These are phyloP conservation scores for Phrixothrix hirtus DNA, from an alignment of 2,888 invertebrate genomes.

Conservation along the genomic window DNA sequence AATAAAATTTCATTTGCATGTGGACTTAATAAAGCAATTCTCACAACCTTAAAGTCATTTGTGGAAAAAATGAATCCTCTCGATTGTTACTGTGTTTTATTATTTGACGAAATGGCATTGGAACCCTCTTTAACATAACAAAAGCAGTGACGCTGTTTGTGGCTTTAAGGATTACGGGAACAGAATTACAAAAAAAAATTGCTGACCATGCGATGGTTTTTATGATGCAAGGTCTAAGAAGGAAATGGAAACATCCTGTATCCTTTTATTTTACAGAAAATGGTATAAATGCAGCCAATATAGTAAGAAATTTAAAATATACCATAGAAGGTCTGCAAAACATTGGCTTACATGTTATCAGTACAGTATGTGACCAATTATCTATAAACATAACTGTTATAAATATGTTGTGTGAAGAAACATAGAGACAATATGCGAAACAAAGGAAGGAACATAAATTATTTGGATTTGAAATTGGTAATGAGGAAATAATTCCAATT, in stretches of 20 bases:
- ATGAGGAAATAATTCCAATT: no score
- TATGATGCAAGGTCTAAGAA: conserved; percentile 30
- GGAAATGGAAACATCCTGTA: conserved; percentile 21
- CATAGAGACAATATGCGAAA: no score
- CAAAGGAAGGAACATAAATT: no score
- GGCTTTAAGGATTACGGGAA: conserved; percentile 24
- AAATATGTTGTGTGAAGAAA: no score
- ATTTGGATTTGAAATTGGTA: no score
- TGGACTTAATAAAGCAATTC: no score
- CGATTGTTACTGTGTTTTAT: neutral
- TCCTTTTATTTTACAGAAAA: conserved; percentile 9
- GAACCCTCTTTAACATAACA: no score
- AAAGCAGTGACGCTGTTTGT: no score
- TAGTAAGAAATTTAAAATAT: conserved; percentile 5
- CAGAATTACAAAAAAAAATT: conserved; percentile 16
- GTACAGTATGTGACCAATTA: conserved; percentile 17
- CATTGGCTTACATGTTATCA: conserved; percentile 10
- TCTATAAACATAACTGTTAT: neutral
- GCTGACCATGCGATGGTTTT: no score
- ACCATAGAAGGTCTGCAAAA: neutral
- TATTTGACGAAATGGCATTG: conserved; percentile 8
- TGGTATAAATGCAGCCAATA: neutral
- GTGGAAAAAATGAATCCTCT: no score
- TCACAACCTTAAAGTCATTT: no score
- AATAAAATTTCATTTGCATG: no score